Conservation (phyloP, 1,140 invertebrate genomes). For the Andricus grossulariae region DNA sequence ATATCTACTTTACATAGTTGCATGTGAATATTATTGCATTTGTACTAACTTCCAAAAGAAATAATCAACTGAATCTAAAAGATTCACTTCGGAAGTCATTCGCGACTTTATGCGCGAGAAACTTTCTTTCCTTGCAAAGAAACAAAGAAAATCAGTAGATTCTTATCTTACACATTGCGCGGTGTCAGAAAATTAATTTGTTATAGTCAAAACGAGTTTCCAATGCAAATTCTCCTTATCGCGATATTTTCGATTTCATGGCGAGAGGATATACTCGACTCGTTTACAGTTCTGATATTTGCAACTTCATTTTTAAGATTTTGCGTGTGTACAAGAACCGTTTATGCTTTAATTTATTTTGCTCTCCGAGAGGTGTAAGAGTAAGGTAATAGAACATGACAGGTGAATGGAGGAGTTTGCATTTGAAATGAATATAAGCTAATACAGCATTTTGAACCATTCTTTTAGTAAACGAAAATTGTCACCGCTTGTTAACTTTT, state of each 20-base stretch:
- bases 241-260: conserved; percentile 28
- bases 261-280: conserved; percentile 22
- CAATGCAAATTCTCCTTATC: conserved; percentile 26
- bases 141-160: background rate
- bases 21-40: background rate
- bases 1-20: background rate
- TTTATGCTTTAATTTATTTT: conserved; percentile 12
- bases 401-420: conserved; percentile 8
- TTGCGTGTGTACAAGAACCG: conserved; percentile 12
- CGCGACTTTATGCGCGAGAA: background rate
- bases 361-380: conserved; percentile 9
- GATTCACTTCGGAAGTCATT: background rate
- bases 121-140: background rate
- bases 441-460: no score
- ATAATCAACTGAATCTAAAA: background rate
- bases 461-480: no score
- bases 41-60: background rate
- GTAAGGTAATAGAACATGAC: conserved; percentile 33
- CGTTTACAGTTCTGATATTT: conserved; percentile 25
- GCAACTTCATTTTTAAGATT: conserved; percentile 5
- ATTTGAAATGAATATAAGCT: background rate
- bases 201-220: conserved; percentile 27
- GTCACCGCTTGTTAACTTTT: no score
- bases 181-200: conserved; percentile 24
- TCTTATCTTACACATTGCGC: conserved; percentile 1